Evolutionary conservation across 2,888 invertebrate species (phyloP), one percentile per base, ranked within the genome.

Genomic region (Lamproptera curius): DNA sequence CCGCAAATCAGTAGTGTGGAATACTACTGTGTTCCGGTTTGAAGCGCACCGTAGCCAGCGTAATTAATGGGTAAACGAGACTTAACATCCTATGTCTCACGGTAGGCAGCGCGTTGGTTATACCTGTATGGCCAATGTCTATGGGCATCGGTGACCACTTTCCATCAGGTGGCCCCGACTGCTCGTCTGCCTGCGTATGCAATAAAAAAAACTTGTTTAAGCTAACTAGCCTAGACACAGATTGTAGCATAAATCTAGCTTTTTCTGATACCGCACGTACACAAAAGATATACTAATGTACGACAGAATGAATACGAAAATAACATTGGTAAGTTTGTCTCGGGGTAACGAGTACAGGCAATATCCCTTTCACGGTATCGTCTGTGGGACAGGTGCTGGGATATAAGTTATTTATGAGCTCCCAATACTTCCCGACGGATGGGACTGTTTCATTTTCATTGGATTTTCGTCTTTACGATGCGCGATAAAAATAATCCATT

Each of bases 351-450:
- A 56, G 10, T 60, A 62, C 59, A 54, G 53, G 62, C 54, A 63
- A 64, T 65, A 63, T 67, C 62, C 49, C 40, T 36, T 62, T 56
- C 56, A 55, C n/a, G n/a, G n/a, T n/a, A n/a, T n/a, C n/a, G n/a
- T n/a, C n/a, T n/a, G n/a, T 33, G 51, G 60, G 63, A 72, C 70
- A 75, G 76, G 76, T 76, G 76, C 71, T 62, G 72, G 57, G 63
- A 60, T 63, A 60, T 64, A 53, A 59, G 57, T 70, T 68, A 77
- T 78, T 75, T 76, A 76, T 68, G 72, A 63, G 63, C 68, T 66
- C 62, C 57, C 66, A 57, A 62, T 62, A 59, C 57, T 58, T 53
- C 58, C 55, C 59, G 61, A 63, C 58, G 63, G 63, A 62, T 63
- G 44, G 42, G 62, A 55, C 53, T 60, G 66, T 70, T 73, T 67